Evolutionary conservation across 1,140 invertebrate genomes (phyloP).

Genomic region (Aphelenchoides avenae): DNA sequence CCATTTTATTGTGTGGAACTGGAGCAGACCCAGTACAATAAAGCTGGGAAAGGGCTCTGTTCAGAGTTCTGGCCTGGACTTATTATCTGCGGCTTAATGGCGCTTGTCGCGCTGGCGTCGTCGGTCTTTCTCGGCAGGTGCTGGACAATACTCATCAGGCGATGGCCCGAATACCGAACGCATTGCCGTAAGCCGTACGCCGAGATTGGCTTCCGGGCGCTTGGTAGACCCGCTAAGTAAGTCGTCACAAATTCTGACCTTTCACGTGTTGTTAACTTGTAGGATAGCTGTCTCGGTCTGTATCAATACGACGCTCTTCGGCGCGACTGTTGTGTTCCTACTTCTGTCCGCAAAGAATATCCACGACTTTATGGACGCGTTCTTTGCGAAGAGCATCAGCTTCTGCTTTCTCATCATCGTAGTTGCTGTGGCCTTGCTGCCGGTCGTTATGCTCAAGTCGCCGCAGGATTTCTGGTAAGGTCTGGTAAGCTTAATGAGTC

Average conservation of each 20-base stretch:
- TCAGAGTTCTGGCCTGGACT: constrained; percentile 37
- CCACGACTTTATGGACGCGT: constrained; percentile 23
- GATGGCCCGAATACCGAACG: constrained; percentile 30
- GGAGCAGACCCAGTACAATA: constrained; percentile 13
- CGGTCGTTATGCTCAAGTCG: constrained; percentile 22
- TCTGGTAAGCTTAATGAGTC: no score
- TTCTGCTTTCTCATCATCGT: constrained; percentile 23
- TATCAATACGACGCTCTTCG: constrained; percentile 14
- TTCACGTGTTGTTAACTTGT: constrained; percentile 12
- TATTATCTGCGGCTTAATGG: constrained; percentile 27
- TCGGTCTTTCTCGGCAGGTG: constrained; percentile 34
- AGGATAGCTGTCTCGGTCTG: constrained; percentile 15
- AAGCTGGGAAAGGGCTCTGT: constrained; percentile 1
- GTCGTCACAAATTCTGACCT: background rate
- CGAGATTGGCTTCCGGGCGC: constrained; percentile 36
- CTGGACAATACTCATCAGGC: constrained; percentile 34
- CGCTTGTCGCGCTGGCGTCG: constrained; percentile 20
- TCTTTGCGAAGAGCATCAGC: constrained; percentile 2
- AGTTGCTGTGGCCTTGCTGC: constrained; percentile 19
- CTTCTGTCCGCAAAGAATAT: constrained; percentile 29
- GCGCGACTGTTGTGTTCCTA: constrained; percentile 20
- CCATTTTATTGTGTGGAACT: constrained; percentile 3
- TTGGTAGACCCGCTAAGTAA: constrained; percentile 29
- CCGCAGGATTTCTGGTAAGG: constrained; percentile 32
- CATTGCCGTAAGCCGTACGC: constrained; percentile 48